phyloP scores from a whole-genome alignment of 2,113 vertebrate species.

The Rhinoptilus africanus region DNA sequence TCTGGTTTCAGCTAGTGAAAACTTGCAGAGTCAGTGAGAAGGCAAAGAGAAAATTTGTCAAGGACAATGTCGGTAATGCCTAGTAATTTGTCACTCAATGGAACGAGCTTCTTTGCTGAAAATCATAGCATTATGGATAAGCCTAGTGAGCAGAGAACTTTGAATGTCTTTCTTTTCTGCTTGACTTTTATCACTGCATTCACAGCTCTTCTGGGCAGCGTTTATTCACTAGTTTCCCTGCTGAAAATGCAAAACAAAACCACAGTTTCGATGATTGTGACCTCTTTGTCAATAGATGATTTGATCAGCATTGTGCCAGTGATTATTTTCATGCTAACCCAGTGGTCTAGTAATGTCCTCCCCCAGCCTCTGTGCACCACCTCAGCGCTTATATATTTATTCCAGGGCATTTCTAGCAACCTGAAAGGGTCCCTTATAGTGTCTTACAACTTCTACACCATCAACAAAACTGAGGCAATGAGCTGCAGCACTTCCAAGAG shows the following conservation, averaged over 20 bases:
- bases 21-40: slow-evolving; percentile 51
- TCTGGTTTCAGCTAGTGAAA: slow-evolving; percentile 21
- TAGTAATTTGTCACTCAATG: slow-evolving; percentile 73
- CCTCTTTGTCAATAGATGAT: slow-evolving; percentile 90
- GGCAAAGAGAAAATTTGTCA: not conserved
- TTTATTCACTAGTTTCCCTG: slow-evolving; percentile 84
- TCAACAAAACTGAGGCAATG: slow-evolving; percentile 56
- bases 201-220: slow-evolving; percentile 79
- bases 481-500: slow-evolving; percentile 58
- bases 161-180: slow-evolving; percentile 80
- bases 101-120: slow-evolving; percentile 71
- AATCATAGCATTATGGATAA: slow-evolving; percentile 65
- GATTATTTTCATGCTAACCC: slow-evolving; percentile 83
- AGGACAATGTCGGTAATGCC: slow-evolving; percentile 65
- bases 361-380: slow-evolving; percentile 80
- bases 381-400: slow-evolving; percentile 87
- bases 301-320: slow-evolving; percentile 84
- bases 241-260: slow-evolving; percentile 81
- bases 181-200: slow-evolving; percentile 80
- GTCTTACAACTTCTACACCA: slow-evolving; percentile 87
- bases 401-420: slow-evolving; percentile 91
- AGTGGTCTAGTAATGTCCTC: slow-evolving; percentile 76
- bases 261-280: slow-evolving; percentile 84
- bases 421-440: slow-evolving; percentile 89
- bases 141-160: slow-evolving; percentile 63